Base-by-base conservation (phyloP, 2,113 vertebrate species). In the Otis tarda region DNA sequence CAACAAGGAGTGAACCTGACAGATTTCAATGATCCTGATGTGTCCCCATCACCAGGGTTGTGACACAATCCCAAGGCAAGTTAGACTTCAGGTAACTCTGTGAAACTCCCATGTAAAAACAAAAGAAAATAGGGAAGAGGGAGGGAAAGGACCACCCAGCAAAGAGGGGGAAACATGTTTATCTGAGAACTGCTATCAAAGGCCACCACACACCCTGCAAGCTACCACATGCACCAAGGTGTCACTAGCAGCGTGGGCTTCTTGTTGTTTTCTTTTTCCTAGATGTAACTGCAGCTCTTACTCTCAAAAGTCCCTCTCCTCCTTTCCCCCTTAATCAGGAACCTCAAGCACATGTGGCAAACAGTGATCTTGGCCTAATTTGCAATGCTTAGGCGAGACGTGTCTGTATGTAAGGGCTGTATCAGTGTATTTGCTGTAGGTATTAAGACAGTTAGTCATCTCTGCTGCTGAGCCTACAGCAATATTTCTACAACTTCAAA, bases 401-500 rank as follows among this genome's bases (percentile, higher is more conserved):
- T 75, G 81, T 87, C 76, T 74, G 74, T 74, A 7, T 52, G 56
- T 68, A 68, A 83, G 81, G 64, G 91, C 91, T 27, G 24, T 60
- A 73, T 81, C 65, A 94, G 73, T 71, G 56, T 71, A 87, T 83
- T 83, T 90, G 74, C 80, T 89, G 69, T 75, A 95, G 94, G 82
- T 89, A 87, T 87, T 55, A 95, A 88, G 90, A 87, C 49, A 92
- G 84, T 87, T 89, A 87, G 41, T 79, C 76, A 93, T 93, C 93
- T 87, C 70, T 84, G 55, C 68, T 92, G 68, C 67, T 94, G 83
- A 96, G 89, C 79, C 91, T 83, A 80, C 82, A 95, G 75, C 93
- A 90, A 94, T 95, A 96, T 89, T 86, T 93, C 65, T 70, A 82
- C 86, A 86, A 56, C 89, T 92, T 95, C 91, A 96, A 97, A 97